Conservation (phyloP, 2,888 invertebrate species). For the Eupeodes latifasciatus region DNA sequence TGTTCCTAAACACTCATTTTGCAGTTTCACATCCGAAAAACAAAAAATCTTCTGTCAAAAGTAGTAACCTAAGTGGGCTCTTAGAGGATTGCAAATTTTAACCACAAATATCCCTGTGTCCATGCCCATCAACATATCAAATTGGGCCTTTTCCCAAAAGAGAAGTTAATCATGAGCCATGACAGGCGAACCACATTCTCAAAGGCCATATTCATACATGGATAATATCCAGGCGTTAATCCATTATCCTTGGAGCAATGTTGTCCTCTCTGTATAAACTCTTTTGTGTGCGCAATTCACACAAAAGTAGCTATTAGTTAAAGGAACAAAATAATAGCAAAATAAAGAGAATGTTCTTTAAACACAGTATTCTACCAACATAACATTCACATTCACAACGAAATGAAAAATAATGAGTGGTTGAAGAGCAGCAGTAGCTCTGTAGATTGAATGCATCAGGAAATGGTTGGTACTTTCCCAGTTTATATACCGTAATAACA, state of each 20-base stretch:
- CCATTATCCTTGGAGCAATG: conserved; percentile 69
- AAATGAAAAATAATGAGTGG: conserved; percentile 36
- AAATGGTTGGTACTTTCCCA: conserved; percentile 66
- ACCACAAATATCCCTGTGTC: too few species aligned
- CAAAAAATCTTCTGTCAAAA: too few species aligned
- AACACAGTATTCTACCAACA: neutral
- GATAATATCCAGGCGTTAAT: conserved; percentile 54
- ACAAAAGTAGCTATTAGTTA: conserved; percentile 71
- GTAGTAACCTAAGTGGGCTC: too few species aligned
- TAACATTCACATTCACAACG: conserved; percentile 47
- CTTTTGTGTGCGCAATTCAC: conserved; percentile 56
- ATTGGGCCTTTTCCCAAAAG: neutral
- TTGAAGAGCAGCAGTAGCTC: conserved; percentile 4
- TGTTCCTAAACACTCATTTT: too few species aligned
- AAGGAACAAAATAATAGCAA: conserved; percentile 39
- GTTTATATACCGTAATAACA: conserved; percentile 70
- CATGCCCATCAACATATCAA: too few species aligned
- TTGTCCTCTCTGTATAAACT: conserved; percentile 38
- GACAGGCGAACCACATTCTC: conserved; percentile 11
- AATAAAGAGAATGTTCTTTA: conserved; percentile 24
- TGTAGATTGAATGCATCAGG: conserved; percentile 58
- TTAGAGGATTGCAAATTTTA: too few species aligned
- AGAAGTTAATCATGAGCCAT: conserved; percentile 35
- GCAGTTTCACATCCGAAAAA: too few species aligned
- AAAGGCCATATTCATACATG: conserved; percentile 43